Base-by-base conservation (phyloP, 2,113 vertebrate species). In the Pyrgilauda ruficollis region DNA sequence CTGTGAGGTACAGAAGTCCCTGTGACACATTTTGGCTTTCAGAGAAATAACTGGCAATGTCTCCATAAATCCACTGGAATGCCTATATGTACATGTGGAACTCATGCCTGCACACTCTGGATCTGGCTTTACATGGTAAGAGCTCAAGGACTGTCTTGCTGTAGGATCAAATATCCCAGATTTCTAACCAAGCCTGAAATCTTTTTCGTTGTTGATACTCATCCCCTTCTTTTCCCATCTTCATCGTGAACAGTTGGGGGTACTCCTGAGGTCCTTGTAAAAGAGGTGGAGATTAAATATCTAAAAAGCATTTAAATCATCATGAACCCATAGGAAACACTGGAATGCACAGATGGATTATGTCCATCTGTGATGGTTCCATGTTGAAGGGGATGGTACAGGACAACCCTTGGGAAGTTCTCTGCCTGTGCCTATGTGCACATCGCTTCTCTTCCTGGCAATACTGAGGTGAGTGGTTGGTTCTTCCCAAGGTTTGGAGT, bases 381-480 rank as follows among this genome's bases (percentile, higher is more conserved):
- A 2, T 20, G 52, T 22, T 53, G 82, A 88, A 59, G 37, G 47
- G 80, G 21, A 15, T 0, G 4, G 59, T 43, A 16, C 4, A 3
- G 79, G 44, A 37, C 80, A 59, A 24, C 30, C 41, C 22, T 49
- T 8, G 15, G 72, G 13, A 31, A 52, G 72, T 24, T 74, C 81
- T 43, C 37, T 70, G 55, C 31, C 52, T 41, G 28, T 53, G 46
- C 31, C 56, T 35, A 28, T 4, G 6, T 23, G 24, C 1, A 0
- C 59, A 62, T 53, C 44, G 21, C 23, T 84, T 62, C 78, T 52
- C 12, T 14, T 33, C 55, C 66, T 26, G 67, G 43, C 39, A 41
- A 1, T 10, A 10, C 43, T 7, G 18, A 69, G 61, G 21, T 0
- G 10, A 43, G 23, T 9, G 26, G 3, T 16, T 66, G 4, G 3